Base-by-base conservation (phyloP, 2,888 invertebrate genomes). In the Omphaloscelis lunosa region DNA sequence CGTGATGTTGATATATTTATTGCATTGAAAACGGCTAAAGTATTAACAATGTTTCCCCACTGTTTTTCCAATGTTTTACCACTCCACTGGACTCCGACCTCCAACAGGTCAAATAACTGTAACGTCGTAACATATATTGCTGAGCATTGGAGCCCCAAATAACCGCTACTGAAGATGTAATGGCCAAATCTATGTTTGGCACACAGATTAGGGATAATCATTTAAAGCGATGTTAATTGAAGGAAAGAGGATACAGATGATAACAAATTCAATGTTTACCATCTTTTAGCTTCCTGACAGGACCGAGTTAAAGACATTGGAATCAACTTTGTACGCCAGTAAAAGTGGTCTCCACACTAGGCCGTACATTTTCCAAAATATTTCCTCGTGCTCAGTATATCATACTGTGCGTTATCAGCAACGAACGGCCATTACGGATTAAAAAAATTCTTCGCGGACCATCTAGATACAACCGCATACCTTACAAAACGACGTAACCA, bases 381-480 rank as follows among this genome's bases (percentile, higher is more conserved):
- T 91, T 89, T 90, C 89, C 87, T 85, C 85, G 83, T 78, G 79
- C 80, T 78, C 91, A 86, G 92, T 95, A 92, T 92, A 93, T 95
- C 95, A 95, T 95, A 93, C 88, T 86, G 89, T 82, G 86, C 93
- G 93, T 92, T 96, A 95, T 95, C 95, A 92, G 93, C 71, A 73
- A 79, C 89, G 86, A 84, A 85, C 90, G 91, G 86, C 94, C 93
- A 94, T 95, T 95, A 94, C 90, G 93, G 95, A 95, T 96, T 95
- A 95, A 95, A 96, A 95, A 95, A 94, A 94, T 93, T 94, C 93
- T 95, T 93, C 93, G 91, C 93, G 91, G 88, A 83, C 93, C 94
- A 94, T 93, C 93, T 91, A 93, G 94, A 95, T 95, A 94, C 86
- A 85, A 85, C 77, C 79, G 65, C 79, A 74, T 23, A 20, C 62